phyloP scores from a whole-genome alignment of 2,113 vertebrate genomes.

The Argyrosomus japonicus region DNA sequence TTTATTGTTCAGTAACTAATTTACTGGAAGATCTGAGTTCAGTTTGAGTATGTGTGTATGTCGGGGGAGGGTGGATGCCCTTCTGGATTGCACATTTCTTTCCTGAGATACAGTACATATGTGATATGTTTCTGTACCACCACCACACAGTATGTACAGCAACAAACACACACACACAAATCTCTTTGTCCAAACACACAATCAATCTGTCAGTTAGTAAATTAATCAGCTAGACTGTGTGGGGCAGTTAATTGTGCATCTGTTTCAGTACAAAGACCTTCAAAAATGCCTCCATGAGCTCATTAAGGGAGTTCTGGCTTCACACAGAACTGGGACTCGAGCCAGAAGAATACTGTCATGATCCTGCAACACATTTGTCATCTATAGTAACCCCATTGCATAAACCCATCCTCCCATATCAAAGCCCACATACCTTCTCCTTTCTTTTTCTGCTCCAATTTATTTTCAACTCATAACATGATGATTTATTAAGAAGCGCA shows the following conservation, averaged over 20 bases:
- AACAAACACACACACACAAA: constrained; percentile 12
- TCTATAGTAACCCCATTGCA: constrained; percentile 16
- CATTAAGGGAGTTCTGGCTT: constrained; percentile 44
- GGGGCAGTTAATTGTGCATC: constrained; percentile 19
- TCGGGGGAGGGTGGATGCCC: constrained; percentile 10
- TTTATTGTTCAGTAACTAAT: background rate
- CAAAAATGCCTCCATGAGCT: constrained; percentile 45
- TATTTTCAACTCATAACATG: background rate
- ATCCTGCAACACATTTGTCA: constrained; percentile 55
- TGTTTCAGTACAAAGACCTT: constrained; percentile 45
- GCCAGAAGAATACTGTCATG: constrained; percentile 52
- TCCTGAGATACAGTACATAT: constrained; percentile 7
- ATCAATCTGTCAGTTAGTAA: constrained; percentile 9
- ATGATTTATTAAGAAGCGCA: background rate
- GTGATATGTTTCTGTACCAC: background rate
- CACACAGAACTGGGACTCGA: constrained; percentile 38
- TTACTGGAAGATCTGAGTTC: background rate
- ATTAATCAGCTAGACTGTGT: constrained; percentile 38
- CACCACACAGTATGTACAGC: background rate
- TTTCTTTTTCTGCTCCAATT: constrained; percentile 22
- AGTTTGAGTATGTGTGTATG: background rate
- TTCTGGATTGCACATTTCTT: constrained; percentile 11
- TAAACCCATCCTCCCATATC: constrained; percentile 34
- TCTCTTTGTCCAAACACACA: constrained; percentile 11
- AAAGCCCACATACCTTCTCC: background rate